Evolutionary conservation across 64 coral and sea anemone species (phyloP).

Genomic region (Platygyra sinensis): DNA sequence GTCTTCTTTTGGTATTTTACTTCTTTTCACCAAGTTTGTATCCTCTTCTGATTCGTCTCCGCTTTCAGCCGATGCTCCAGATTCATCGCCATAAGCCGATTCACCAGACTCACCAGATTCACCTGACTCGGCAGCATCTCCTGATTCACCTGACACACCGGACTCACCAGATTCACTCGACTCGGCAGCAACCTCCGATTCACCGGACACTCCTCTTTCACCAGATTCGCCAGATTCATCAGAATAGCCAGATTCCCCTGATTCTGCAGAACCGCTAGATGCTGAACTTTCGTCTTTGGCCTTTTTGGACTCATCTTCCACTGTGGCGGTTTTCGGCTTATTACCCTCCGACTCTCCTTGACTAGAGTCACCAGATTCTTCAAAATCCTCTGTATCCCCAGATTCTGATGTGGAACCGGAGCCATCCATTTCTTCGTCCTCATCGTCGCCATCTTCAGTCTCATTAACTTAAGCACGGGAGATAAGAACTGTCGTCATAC

Average conservation of each 20-base stretch:
- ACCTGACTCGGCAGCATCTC: constrained; percentile 26
- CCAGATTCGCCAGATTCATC: constrained; percentile 14
- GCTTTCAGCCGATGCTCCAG: background rate
- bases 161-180: background rate
- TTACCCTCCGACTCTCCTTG: constrained; percentile 69
- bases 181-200: constrained; percentile 25
- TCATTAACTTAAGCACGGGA: background rate
- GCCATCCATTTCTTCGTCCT: constrained; percentile 89
- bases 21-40: constrained; percentile 27
- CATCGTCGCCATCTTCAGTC: constrained; percentile 17
- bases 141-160: background rate
- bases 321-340: background rate
- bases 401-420: constrained; percentile 94
- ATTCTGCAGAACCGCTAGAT: constrained; percentile 15
- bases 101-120: constrained; percentile 8
- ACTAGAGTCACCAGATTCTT: constrained; percentile 84
- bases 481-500: no score
- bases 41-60: constrained; percentile 41
- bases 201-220: constrained; percentile 5
- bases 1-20: constrained; percentile 49
- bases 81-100: background rate
- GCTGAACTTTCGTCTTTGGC: background rate
- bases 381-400: constrained; percentile 65
- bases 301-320: background rate
- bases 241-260: constrained; percentile 28